Percentiles rank a stretch among this genome's conserved stretches.
phyloP scores from a whole-genome alignment of 2,797 vertebrate species.

The Leptodactylus fallax region DNA sequence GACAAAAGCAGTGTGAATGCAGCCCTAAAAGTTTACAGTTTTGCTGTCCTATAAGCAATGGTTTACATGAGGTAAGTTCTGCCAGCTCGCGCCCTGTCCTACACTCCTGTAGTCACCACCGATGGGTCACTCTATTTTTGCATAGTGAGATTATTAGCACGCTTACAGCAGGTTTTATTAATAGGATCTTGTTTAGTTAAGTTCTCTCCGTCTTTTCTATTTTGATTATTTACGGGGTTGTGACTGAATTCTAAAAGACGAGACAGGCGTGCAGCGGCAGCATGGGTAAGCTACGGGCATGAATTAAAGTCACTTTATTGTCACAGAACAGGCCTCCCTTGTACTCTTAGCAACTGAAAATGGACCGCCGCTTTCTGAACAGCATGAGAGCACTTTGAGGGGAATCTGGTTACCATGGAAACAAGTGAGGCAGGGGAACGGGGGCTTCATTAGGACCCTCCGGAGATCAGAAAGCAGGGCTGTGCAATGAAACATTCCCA shows the following conservation, averaged over 20 bases:
- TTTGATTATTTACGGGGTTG: neutral
- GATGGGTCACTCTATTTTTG: neutral
- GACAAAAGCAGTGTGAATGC: too few relatives aligned
- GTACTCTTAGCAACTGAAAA: constrained; percentile 66
- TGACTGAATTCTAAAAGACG: neutral
- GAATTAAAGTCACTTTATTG: constrained; percentile 63
- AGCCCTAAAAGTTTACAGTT: too few relatives aligned
- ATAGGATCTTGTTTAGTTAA: neutral
- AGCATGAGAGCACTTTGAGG: constrained; percentile 75
- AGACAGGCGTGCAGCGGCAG: neutral
- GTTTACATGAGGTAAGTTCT: neutral
- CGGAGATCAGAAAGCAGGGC: constrained; percentile 63
- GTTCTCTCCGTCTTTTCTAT: neutral
- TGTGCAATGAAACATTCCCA: constrained; percentile 51
- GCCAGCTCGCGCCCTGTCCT: neutral
- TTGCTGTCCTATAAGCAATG: neutral
- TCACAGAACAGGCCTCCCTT: constrained; percentile 65
- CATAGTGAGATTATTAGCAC: neutral
- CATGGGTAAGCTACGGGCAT: neutral
- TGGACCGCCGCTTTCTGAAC: constrained; percentile 70
- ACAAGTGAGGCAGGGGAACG: constrained; percentile 74
- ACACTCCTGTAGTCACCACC: neutral
- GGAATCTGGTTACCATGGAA: constrained; percentile 78
- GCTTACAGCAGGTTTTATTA: neutral
- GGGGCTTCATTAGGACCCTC: constrained; percentile 66